A percentile compares a stretch with the other conserved stretches of the same genome.
These are phyloP conservation scores for Oscheius sp. DNA, from an alignment of 2,888 invertebrate genomes.

Conservation along the genomic window DNA sequence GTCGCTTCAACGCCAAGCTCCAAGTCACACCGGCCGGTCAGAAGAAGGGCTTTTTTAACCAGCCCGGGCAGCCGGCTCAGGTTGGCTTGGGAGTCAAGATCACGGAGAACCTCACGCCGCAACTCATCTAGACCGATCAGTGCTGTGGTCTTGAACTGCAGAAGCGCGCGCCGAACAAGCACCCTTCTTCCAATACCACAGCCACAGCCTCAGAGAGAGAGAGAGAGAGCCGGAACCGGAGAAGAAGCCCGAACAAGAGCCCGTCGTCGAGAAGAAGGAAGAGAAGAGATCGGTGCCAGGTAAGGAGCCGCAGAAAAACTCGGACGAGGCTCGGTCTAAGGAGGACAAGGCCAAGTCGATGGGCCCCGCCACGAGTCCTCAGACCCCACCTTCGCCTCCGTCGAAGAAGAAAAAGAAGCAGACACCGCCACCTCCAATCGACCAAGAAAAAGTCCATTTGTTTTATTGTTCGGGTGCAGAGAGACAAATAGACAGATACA, in stretches of 20 bases:
- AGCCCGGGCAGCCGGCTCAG: not conserved
- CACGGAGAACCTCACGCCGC: not conserved
- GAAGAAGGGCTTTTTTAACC: not conserved
- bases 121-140: constrained; percentile 11
- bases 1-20: constrained; percentile 19
- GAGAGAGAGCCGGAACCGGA: not conserved
- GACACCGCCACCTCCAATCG: too few species aligned
- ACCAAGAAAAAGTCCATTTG: not conserved
- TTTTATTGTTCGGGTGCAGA: constrained; percentile 1
- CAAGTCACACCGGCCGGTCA: not conserved
- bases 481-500: not conserved
- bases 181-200: not conserved
- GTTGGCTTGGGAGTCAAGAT: not conserved
- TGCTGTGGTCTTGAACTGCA: constrained; percentile 14
- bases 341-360: too few species aligned
- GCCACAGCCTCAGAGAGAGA: constrained; percentile 2
- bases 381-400: constrained; percentile 8
- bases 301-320: too few species aligned
- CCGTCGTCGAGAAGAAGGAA: not conserved
- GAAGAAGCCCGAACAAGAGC: not conserved
- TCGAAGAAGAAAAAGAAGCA: too few species aligned
- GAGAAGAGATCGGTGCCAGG: too few species aligned
- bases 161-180: constrained; percentile 2
- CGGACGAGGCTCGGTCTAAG: too few species aligned
- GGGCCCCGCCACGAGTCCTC: not conserved